phyloP scores from a whole-genome alignment of 2,888 invertebrate species.

The Apomyelois bistriatella region DNA sequence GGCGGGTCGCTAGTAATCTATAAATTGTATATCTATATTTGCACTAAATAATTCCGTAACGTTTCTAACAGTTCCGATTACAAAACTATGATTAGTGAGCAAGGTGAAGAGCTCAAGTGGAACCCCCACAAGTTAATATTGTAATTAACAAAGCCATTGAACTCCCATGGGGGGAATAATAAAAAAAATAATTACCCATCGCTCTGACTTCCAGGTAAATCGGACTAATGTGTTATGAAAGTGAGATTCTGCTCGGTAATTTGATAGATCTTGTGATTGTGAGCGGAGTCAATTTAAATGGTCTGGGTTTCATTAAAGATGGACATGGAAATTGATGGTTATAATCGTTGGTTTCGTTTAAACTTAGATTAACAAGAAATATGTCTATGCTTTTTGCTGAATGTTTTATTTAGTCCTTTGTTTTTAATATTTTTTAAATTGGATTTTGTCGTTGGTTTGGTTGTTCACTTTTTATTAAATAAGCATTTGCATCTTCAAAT shows the following conservation, averaged over 20 bases:
- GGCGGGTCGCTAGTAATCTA: too few species aligned
- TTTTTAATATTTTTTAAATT: too few species aligned
- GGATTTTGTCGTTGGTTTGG: too few species aligned
- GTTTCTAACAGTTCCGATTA: conserved; percentile 26
- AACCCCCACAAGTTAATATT: conserved; percentile 60
- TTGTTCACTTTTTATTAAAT: too few species aligned
- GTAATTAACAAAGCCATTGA: conserved; percentile 62
- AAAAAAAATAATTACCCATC: conserved; percentile 66
- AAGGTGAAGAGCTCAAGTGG: conserved; percentile 50
- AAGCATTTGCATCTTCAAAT: too few species aligned
- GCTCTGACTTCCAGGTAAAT: conserved; percentile 19
- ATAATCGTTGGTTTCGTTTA: background rate
- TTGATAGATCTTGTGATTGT: conserved; percentile 7
- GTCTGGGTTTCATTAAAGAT: background rate
- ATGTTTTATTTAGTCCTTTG: background rate
- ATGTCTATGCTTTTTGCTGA: background rate
- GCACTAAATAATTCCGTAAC: conserved; percentile 24
- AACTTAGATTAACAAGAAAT: background rate
- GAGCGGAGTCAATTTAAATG: background rate
- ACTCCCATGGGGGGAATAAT: conserved; percentile 55
- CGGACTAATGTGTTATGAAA: conserved; percentile 8
- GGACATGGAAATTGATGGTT: background rate
- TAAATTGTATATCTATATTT: too few species aligned
- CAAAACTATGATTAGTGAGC: conserved; percentile 26
- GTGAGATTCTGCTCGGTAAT: background rate